Evolutionary conservation across 2,888 invertebrate genomes (phyloP), one percentile per base, ranked within the genome.

Genomic region (Penaeus monodon): DNA sequence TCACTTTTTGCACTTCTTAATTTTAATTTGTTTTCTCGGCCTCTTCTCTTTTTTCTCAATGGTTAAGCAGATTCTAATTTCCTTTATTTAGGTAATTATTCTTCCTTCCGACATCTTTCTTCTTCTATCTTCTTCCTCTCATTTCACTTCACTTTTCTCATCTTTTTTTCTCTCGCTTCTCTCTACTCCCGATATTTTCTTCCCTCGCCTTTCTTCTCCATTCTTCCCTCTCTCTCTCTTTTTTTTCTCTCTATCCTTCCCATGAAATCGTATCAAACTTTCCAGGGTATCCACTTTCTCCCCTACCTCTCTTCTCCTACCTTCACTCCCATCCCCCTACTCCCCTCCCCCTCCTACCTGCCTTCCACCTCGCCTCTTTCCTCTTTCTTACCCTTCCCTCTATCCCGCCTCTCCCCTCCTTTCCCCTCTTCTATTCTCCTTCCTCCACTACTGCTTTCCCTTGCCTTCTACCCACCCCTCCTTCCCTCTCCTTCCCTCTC

Each of bases 361-460:
- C 82, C 74, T 73, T 73, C 73, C 74, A 63, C 38, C 74, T 82
- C 74, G 57, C 74, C 64, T 64, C 74, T 64, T 57, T 74, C 49
- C 70, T 44, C 66, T 38, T 17, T 68, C 38, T 33, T 63, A 33
- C 64, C 27, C 33, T 38, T 38, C 8, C 20, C 27, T 17, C 73
- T 7, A 33, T 29, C 1, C 27, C 49, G 10, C 14, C 14, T 14
- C 49, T 14, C 49, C 10, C 49, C 14, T 14, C 49, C 49, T 49
- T 49, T 14, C 49, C 49, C 49, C 63, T 27, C 79, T 63, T 63
- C 33, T 63, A 29, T 63, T 64, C 64, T n/a, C 64, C 1, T 14
- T 14, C 29, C 10, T 20, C 79, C n/a, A 3, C 8, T 44, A 10
- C 24, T 6, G 1, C 24, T 57, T n/a, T 3, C 77, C 49, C 22